Evolutionary conservation across 2,797 vertebrate species (phyloP), one percentile per base, ranked within the genome.

Genomic region (Eremophila alpestris): DNA sequence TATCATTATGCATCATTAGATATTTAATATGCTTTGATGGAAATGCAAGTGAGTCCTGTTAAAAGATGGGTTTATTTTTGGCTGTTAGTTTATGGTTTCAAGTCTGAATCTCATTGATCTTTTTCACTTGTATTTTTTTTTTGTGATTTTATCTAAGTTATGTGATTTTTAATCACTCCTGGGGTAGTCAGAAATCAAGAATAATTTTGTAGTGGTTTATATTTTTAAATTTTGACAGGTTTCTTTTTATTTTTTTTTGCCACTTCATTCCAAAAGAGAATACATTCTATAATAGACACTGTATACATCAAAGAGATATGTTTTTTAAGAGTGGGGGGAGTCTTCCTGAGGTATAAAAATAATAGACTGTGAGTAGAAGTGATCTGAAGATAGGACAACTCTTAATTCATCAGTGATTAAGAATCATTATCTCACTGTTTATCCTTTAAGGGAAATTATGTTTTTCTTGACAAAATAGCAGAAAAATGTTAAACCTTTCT

Each of bases 141-240:
- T 64, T 7, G 16, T 70, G 12, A 55, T 5, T 36, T 83, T 80
- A 62, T 4, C 11, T 34, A 46, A 77, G 5, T 19, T 8, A 5
- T 74, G 3, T 45, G 16, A 56, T 79, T 64, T 78, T 76, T 40
- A 74, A 63, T 36, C 11, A 48, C 5, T 73, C 11, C 9, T 62
- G 23, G 11, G 7, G 9, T 40, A 8, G 4, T 27, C 16, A 73
- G 9, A 90, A 81, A 56, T n/a, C 43, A 27, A 58, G 9, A 69
- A 51, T 20, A 48, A 49, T 46, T 64, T 73, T 67, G 2, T 46
- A 55, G 7, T 32, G 7, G 2, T 26, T 75, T 40, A 38, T 7
- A 5, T 49, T 89, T 90, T 65, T 1, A 8, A 26, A 13, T 58
- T 49, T 15, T 2, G 0, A 41, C 1, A 23, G 1, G 2, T 1